These are phyloP conservation scores for Mesembrinibis cayennensis DNA, from an alignment of 2,113 vertebrate species.

Conservation along the genomic window DNA sequence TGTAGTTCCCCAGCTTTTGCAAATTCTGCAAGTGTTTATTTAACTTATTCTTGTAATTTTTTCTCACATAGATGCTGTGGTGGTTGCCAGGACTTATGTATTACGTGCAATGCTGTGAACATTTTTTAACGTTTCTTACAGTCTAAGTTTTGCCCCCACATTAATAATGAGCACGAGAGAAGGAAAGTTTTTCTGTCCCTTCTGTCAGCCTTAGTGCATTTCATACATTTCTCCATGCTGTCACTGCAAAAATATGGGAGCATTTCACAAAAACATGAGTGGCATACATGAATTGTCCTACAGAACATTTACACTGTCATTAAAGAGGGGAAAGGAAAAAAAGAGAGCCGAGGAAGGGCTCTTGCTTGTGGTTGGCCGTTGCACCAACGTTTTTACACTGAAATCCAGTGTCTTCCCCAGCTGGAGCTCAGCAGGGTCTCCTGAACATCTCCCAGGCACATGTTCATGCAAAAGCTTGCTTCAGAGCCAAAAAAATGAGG, in stretches of 20 bases:
- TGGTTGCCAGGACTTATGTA: accelerated
- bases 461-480: not conserved
- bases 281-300: not conserved
- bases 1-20: not conserved
- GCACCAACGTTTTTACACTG: not conserved
- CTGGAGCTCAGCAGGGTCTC: not conserved
- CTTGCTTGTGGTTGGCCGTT: not conserved
- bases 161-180: accelerated
- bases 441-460: not conserved
- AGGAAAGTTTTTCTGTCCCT: not conserved
- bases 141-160: not conserved
- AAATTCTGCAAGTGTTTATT: not conserved
- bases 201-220: not conserved
- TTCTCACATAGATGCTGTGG: not conserved
- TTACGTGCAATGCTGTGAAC: not conserved
- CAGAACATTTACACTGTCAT: not conserved
- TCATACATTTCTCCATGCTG: not conserved
- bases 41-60: not conserved
- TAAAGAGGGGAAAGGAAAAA: not conserved
- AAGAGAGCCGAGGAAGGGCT: not conserved
- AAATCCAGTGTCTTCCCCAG: not conserved
- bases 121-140: not conserved
- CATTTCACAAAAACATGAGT: not conserved
- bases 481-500: not conserved
- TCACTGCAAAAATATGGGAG: not conserved